Evolutionary conservation across 1,140 invertebrate genomes (phyloP), one percentile per base, ranked within the genome.

Genomic region (Odontomachus brunneus): DNA sequence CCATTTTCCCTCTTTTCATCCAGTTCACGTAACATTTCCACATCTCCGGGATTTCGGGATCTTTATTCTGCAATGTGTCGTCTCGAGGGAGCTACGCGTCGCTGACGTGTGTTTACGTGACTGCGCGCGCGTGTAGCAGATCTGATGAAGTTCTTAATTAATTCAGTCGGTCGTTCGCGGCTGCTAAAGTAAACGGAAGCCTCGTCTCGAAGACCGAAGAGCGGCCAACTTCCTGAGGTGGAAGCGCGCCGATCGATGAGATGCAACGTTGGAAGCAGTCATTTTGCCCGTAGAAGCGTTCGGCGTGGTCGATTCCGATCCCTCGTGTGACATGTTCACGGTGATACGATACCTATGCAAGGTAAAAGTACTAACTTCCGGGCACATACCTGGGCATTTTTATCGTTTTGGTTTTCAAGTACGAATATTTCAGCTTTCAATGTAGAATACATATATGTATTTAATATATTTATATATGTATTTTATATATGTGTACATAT

Each of bases 111-210:
- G 38, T 44, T 44, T 33, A 11, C 51, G 38, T 75, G 73, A 24
- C 48, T 17, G 59, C 73, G 65, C 65, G 62, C 53, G 75, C 65
- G 51, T 80, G 65, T n/a, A 78, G 51, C 12, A 57, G 33, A 57
- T 57, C 57, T 15, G 33, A 69, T 80, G 33, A 67, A 7, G 26
- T 48, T 80, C 75, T 71, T 78, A 69, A 71, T 71, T 80, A 71
- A 69, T 26, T 80, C 75, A 80, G 75, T 80, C 75, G 66, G 57
- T 80, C 66, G 33, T 69, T 14, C 38, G 48, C 24, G 24, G 14
- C 38, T 38, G 38, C 19, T 48, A 71, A 44, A 24, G 11, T 48
- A 80, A 12, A 26, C 22, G 62, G 48, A 76, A 76, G n/a, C 24
- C 24, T 44, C n/a, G 22, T 80, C 51, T 80, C 22, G 38, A 80